Percentiles rank a stretch among this genome's conserved stretches.
Conservation (phyloP, 1,140 invertebrate species). For the Drosophila lacteicornis region DNA sequence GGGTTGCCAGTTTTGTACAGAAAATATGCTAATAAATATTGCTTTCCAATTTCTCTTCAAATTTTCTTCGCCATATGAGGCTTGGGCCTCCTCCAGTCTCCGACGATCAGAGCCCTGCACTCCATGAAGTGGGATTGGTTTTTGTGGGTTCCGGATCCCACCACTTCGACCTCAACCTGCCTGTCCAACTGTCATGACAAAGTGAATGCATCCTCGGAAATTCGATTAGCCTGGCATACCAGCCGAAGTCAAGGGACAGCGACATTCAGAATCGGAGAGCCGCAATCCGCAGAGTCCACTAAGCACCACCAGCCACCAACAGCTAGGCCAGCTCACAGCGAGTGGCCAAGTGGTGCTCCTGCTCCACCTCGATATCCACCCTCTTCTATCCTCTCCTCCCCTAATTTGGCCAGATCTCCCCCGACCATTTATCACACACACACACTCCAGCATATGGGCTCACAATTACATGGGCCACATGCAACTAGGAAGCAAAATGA, state of each 20-base stretch:
- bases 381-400: too few species aligned
- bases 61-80: conserved; percentile 30
- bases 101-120: conserved; percentile 20
- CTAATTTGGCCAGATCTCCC: conserved; percentile 14
- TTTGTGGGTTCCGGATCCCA: conserved; percentile 37
- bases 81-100: conserved; percentile 8
- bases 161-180: conserved; percentile 49
- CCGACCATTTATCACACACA: conserved; percentile 42
- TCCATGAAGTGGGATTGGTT: conserved; percentile 19
- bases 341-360: conserved; percentile 35
- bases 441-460: conserved; percentile 43
- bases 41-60: conserved; percentile 10
- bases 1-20: too few species aligned
- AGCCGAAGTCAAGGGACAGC: conserved; percentile 70
- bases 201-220: conserved; percentile 58
- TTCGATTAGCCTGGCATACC: conserved; percentile 58
- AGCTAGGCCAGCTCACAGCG: conserved; percentile 59
- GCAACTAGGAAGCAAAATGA: conserved; percentile 82
- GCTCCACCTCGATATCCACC: conserved; percentile 20
- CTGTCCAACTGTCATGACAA: conserved; percentile 52
- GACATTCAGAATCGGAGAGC: conserved; percentile 56
- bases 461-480: conserved; percentile 66
- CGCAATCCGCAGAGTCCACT: conserved; percentile 20
- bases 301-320: conserved; percentile 35
- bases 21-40: not conserved